Evolutionary conservation across 2,797 vertebrate genomes (phyloP).

Genomic region (Forpus xanthops): DNA sequence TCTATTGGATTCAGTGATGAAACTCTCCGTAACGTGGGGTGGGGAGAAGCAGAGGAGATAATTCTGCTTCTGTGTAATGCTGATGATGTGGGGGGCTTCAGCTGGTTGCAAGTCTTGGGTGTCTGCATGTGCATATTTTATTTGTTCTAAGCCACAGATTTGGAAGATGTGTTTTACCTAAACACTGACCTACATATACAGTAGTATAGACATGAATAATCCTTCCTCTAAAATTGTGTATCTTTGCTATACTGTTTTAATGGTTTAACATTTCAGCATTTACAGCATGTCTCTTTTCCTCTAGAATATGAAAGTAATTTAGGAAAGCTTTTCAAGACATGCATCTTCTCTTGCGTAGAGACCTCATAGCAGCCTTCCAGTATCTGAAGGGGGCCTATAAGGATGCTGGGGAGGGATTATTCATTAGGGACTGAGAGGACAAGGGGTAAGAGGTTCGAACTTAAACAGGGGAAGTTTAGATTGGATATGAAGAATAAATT

Average conservation of each 20-base stretch:
- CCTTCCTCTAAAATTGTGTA: neutral
- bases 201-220: neutral
- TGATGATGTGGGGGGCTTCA: neutral
- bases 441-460: no score
- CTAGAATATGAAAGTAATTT: neutral
- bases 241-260: neutral
- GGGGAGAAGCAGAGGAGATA: neutral
- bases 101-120: neutral
- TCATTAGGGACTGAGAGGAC: no score
- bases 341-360: neutral
- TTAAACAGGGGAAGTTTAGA: no score
- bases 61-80: neutral
- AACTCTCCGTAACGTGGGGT: neutral
- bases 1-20: neutral
- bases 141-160: neutral
- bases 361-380: no score
- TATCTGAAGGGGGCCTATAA: no score
- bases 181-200: neutral
- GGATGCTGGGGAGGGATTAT: no score
- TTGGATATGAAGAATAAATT: no score
- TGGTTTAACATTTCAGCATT: neutral
- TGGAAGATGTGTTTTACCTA: neutral
- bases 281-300: neutral
- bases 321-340: neutral
- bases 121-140: slow-evolving; percentile 54